These are phyloP conservation scores for Cecidostiba fungosa DNA, from an alignment of 2,888 invertebrate species.

Conservation along the genomic window DNA sequence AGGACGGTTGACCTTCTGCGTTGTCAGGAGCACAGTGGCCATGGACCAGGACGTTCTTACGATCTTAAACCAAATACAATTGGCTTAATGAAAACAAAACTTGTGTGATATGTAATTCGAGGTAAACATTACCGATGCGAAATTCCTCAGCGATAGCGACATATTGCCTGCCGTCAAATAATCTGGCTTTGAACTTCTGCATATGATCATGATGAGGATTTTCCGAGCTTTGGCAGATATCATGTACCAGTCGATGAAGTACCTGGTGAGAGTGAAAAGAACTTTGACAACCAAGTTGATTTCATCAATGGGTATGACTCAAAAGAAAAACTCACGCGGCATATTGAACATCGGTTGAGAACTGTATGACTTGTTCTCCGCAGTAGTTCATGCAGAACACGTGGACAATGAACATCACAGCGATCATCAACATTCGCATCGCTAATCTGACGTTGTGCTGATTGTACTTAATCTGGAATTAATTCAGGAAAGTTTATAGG, in stretches of 20 bases:
- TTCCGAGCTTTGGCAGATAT: background rate
- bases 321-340: background rate
- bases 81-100: background rate
- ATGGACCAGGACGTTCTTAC: background rate
- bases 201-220: constrained; percentile 3
- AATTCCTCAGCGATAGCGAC: constrained; percentile 4
- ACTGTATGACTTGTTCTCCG: background rate
- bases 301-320: background rate
- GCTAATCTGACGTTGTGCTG: background rate
- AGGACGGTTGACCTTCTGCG: background rate
- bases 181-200: constrained; percentile 1
- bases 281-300: background rate
- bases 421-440: background rate
- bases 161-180: background rate
- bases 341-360: background rate
- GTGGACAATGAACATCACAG: background rate
- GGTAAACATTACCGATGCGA: constrained; percentile 1
- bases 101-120: background rate
- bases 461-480: background rate
- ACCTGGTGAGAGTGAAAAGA: background rate
- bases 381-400: background rate
- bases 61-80: background rate
- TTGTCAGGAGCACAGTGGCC: background rate
- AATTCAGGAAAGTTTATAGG: background rate
- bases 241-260: background rate